Conservation (phyloP, 2,888 invertebrate genomes). For the Cyclophora punctaria region DNA sequence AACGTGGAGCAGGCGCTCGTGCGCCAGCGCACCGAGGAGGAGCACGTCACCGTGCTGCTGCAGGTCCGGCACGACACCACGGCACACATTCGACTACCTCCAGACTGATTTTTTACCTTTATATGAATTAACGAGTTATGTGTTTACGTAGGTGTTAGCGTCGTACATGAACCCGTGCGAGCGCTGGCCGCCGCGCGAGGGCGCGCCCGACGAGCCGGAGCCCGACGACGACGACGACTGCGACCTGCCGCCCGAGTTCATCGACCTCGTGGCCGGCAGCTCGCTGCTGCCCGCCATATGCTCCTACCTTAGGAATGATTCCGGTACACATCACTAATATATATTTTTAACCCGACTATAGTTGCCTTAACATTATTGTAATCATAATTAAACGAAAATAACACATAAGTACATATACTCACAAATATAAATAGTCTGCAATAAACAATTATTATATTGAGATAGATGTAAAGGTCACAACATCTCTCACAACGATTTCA, state of each 20-base stretch:
- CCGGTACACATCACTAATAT: constrained; percentile 62
- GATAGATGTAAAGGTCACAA: too few species aligned
- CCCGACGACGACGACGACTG: constrained; percentile 38
- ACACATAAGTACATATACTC: too few species aligned
- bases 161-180: constrained; percentile 90
- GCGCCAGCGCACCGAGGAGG: constrained; percentile 92
- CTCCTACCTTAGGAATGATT: constrained; percentile 94
- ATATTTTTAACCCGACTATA: background rate
- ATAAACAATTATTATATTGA: too few species aligned
- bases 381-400: too few species aligned
- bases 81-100: too few species aligned
- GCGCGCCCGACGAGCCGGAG: constrained; percentile 44
- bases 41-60: constrained; percentile 90
- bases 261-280: constrained; percentile 85
- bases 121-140: background rate
- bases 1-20: constrained; percentile 96
- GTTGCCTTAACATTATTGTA: too few species aligned
- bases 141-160: constrained; percentile 79
- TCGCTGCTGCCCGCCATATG: constrained; percentile 91
- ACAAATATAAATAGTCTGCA: too few species aligned
- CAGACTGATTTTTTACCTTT: too few species aligned
- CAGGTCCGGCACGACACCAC: constrained; percentile 51
- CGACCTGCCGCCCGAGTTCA: constrained; percentile 80
- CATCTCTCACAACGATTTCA: too few species aligned
- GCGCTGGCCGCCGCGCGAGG: constrained; percentile 65